Percentiles rank a stretch among this genome's conserved stretches.
These are phyloP conservation scores for Mesocricetus auratus DNA, from an alignment of 2,113 vertebrate genomes.

Conservation along the genomic window DNA sequence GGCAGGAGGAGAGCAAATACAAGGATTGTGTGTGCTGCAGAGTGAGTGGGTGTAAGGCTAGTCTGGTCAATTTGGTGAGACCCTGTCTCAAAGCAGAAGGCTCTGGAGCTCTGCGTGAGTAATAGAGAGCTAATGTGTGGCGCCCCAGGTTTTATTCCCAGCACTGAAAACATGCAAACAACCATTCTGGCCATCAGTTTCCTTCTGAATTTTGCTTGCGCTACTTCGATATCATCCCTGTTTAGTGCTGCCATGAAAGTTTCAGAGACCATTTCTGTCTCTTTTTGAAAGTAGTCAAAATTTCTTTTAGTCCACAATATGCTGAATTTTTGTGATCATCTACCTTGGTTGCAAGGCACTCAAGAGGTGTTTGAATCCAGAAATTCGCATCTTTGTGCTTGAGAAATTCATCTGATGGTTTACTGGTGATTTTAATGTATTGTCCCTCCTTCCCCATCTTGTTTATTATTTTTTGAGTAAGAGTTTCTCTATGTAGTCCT, in stretches of 20 bases:
- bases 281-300: not conserved
- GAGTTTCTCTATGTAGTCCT: no score
- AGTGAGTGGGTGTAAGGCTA: not conserved
- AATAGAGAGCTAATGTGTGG: not conserved
- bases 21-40: not conserved
- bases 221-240: not conserved
- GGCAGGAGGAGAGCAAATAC: no score
- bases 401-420: not conserved
- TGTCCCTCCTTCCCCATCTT: no score
- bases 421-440: not conserved
- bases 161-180: not conserved
- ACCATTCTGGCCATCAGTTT: not conserved
- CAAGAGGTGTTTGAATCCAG: not conserved
- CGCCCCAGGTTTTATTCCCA: not conserved
- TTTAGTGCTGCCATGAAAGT: not conserved
- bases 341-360: not conserved
- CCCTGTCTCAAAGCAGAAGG: not conserved
- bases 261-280: slow-evolving; percentile 1
- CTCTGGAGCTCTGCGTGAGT: not conserved
- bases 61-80: not conserved
- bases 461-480: no score
- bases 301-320: not conserved
- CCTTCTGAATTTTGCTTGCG: not conserved
- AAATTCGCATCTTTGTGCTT: not conserved
- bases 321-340: not conserved